Evolutionary conservation across 2,113 vertebrate species (phyloP), one percentile per base, ranked within the genome.

Genomic region (Vulpes ferrilata): DNA sequence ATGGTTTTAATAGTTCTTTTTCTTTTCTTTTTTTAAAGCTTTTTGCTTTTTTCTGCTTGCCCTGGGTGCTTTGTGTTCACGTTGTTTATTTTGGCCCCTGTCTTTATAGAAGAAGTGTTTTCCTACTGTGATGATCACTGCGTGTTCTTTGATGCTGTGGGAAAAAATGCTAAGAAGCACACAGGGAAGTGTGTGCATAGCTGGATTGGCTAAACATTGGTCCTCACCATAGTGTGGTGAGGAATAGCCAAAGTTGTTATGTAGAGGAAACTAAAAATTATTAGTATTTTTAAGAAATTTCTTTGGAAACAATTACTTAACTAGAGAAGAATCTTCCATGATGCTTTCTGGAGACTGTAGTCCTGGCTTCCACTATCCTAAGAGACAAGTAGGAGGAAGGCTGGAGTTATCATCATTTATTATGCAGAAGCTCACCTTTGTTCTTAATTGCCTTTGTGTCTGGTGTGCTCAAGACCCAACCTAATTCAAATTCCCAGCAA

Each of bases 261-360:
- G 35, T 59, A 57, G 30, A 53, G 32, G 23, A 57, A 73, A 38
- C 1, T 7, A 11, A 48, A 82, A 23, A n/a, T 43, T 48, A 71
- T 25, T 69, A n/a, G 4, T 69, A 35, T 20, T 82, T 55, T 59
- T 60, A 13, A 65, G 1, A 13, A 25, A 7, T 81, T 87, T 43
- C 12, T 62, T 82, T 35, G 62, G 15, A 71, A 38, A 57, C 0
- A 16, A 43, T 80, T 59, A 59, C 1, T 71, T 82, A 81, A 30
- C 1, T 2, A 15, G 5, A 64, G 2, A 17, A 32, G 35, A 76
- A 30, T 27, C 48, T 62, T 88, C n/a, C 17, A 4, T 0, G 0
- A 0, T 81, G 1, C 19, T 43, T 5, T 12, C 3, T 69, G 25
- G 15, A 30, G 3, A 30, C 30, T 11, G 0, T 0, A 30, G 0